phyloP scores from a whole-genome alignment of 2,797 vertebrate genomes.

The Crenichthys baileyi region DNA sequence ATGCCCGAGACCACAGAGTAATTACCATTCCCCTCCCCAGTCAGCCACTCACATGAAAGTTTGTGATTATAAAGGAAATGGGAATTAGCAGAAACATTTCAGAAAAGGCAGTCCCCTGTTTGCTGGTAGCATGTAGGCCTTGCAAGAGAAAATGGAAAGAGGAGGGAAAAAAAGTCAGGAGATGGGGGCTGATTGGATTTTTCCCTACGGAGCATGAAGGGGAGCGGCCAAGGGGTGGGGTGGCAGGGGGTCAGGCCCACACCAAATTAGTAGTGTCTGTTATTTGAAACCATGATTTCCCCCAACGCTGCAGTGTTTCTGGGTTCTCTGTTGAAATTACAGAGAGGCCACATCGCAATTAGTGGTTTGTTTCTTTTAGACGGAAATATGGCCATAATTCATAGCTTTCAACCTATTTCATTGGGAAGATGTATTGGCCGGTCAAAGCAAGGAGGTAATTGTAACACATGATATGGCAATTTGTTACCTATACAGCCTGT shows the following conservation, averaged over 20 bases:
- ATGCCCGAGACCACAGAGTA: constrained; percentile 88
- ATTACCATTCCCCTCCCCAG: constrained; percentile 84
- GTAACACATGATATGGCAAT: constrained; percentile 86
- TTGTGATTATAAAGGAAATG: constrained; percentile 95
- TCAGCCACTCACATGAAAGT: constrained; percentile 88
- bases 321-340: constrained; percentile 81
- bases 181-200: constrained; percentile 88
- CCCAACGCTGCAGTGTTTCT: constrained; percentile 77
- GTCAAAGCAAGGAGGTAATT: constrained; percentile 80
- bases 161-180: constrained; percentile 41
- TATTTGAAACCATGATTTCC: constrained; percentile 90
- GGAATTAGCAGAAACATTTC: constrained; percentile 93
- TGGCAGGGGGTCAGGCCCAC: constrained; percentile 86
- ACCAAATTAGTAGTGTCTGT: constrained; percentile 93
- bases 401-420: constrained; percentile 85
- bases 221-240: constrained; percentile 39
- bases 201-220: constrained; percentile 79
- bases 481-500: constrained; percentile 81
- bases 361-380: constrained; percentile 87
- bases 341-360: constrained; percentile 85
- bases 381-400: constrained; percentile 90
- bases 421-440: constrained; percentile 78
- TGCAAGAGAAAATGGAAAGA: constrained; percentile 19
- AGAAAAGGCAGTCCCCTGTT: constrained; percentile 81
- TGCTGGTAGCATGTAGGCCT: constrained; percentile 72